A percentile compares a stretch with the other conserved stretches of the same genome.
phyloP scores from a whole-genome alignment of 2,888 invertebrate species.

The Helicoverpa assulta region DNA sequence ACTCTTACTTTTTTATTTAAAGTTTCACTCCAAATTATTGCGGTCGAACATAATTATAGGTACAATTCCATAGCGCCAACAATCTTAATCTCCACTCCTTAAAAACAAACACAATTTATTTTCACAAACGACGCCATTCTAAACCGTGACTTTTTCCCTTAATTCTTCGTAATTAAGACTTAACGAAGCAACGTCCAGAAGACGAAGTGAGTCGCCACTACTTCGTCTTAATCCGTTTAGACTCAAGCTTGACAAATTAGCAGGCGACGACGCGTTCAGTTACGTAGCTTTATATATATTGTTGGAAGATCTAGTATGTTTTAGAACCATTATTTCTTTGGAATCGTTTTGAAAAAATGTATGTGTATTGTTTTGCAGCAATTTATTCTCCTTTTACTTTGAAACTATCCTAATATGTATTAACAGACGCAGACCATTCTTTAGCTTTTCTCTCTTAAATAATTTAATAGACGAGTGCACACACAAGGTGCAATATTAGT shows the following conservation, averaged over 20 bases:
- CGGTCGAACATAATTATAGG: no score
- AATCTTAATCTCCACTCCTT: neutral
- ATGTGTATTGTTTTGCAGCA: no score
- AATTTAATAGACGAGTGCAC: no score
- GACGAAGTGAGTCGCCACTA: constrained; percentile 18
- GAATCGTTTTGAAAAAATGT: neutral
- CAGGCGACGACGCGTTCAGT: neutral
- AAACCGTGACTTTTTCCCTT: constrained; percentile 18
- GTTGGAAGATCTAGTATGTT: neutral
- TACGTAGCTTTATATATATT: constrained; percentile 10
- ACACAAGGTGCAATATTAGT: no score
- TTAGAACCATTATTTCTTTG: neutral
- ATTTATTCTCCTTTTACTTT: no score
- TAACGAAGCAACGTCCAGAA: constrained; percentile 2
- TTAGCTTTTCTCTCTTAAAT: no score
- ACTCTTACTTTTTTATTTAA: no score
- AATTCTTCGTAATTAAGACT: constrained; percentile 40
- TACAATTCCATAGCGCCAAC: neutral
- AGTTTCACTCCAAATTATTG: no score
- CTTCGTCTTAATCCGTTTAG: constrained; percentile 38
- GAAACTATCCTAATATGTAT: no score
- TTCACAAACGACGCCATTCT: neutral
- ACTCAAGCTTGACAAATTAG: constrained; percentile 31
- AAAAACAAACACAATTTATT: neutral
- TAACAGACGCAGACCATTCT: no score